These are phyloP conservation scores for Daktulosphaira vitifoliae DNA, from an alignment of 1,140 invertebrate genomes.

Conservation along the genomic window DNA sequence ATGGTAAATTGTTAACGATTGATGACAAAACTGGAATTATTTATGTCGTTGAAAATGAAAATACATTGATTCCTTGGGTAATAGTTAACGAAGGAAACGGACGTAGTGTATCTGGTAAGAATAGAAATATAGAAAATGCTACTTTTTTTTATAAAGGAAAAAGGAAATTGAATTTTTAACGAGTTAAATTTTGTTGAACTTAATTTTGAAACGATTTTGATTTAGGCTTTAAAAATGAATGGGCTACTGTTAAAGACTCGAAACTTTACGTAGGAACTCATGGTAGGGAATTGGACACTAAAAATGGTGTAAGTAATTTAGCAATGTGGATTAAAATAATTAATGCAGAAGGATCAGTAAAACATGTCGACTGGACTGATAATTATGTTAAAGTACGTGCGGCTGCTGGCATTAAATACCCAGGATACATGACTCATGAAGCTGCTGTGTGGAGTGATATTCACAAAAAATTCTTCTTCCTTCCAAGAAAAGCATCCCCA, in stretches of 20 bases:
- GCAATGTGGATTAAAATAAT: conserved; percentile 92
- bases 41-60: conserved; percentile 63
- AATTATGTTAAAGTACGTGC: conserved; percentile 57
- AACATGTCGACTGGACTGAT: conserved; percentile 55
- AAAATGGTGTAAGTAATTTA: conserved; percentile 73
- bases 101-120: conserved; percentile 56
- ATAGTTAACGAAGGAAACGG: conserved; percentile 90
- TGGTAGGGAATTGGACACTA: conserved; percentile 96
- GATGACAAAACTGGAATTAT: conserved; percentile 95
- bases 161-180: too few species aligned
- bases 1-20: conserved; percentile 83
- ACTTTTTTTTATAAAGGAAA: too few species aligned
- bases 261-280: conserved; percentile 86
- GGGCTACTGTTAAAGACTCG: conserved; percentile 89
- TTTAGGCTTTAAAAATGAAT: conserved; percentile 91
- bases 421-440: conserved; percentile 93
- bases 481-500: conserved; percentile 81
- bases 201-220: conserved; percentile 30
- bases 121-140: too few species aligned
- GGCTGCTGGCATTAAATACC: conserved; percentile 56
- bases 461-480: conserved; percentile 82
- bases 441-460: conserved; percentile 79
- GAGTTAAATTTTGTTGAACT: too few species aligned
- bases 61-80: conserved; percentile 70
- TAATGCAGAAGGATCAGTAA: conserved; percentile 65